Evolutionary conservation across 2,113 vertebrate genomes (phyloP), one percentile per base, ranked within the genome.

Genomic region (Dendropsophus ebraccatus): DNA sequence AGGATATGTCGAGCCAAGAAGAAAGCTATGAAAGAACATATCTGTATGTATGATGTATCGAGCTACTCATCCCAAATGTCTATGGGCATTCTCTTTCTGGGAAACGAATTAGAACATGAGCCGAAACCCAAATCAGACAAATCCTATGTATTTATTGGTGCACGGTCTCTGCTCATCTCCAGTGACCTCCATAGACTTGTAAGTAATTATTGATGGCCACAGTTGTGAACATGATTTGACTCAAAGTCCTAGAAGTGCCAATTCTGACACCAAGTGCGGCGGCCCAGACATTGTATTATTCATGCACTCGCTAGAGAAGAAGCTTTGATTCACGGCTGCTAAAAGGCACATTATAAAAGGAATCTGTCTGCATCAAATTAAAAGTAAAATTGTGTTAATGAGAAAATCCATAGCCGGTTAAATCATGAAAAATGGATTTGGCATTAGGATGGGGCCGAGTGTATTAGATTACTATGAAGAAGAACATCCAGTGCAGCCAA

Each of bases 331-430:
- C 65, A 54, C 67, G 0, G 49, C 81, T 10, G 49, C 81, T 73
- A 73, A 54, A 65, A 70, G 67, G 65, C 28, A 56, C 49, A 83
- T 73, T 72, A 72, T 41, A 32, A 73, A 37, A 41, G 17, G 41
- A 65, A 80, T 83, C 81, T 4, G 47, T 83, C 65, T 14, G 23
- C 82, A 58, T 74, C 67, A 83, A 74, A 83, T 74, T 83, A 83
- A 83, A 70, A 83, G 45, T 28, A 70, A 83, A 83, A 83, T 83
- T 83, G 67, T 56, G 67, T 83, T 83, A 83, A 83, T 72, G 67
- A 83, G 67, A 83, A 77, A 83, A 83, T 83, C 49, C 49, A 83
- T 72, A 41, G 49, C 23, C 67, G 45, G 67, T 54, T 52, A 73
- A 70, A 49, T 25, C 81, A 73, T 83, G 81, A 83, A 83, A 83